phyloP scores from a whole-genome alignment of 2,113 vertebrate genomes.

The Conger conger region DNA sequence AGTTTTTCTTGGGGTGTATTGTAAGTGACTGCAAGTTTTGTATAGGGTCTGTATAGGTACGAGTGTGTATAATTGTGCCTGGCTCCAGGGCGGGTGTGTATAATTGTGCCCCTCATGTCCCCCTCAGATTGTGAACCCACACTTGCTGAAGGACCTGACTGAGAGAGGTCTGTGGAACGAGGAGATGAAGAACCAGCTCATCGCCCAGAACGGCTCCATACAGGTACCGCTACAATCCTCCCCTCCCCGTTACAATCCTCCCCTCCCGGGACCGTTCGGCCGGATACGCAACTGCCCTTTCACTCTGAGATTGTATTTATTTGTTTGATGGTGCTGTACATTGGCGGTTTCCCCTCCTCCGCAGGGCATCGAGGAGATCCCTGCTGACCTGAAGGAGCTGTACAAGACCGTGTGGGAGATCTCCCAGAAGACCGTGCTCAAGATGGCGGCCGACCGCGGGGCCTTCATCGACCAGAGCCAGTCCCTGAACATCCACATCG shows the following conservation, averaged over 20 bases:
- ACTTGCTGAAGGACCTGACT: conserved; percentile 93
- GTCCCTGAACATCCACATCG: conserved; percentile 95
- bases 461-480: conserved; percentile 98
- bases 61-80: no score
- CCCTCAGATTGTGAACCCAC: conserved; percentile 89
- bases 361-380: conserved; percentile 78
- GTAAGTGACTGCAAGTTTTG: no score
- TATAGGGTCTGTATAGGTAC: no score
- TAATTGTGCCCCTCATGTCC: conserved; percentile 16
- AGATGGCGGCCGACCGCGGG: conserved; percentile 93
- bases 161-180: conserved; percentile 89
- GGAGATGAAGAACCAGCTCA: conserved; percentile 97
- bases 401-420: conserved; percentile 99
- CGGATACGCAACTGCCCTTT: no score
- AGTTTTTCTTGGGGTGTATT: no score
- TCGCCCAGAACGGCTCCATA: conserved; percentile 89
- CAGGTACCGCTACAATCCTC: conserved; percentile 70
- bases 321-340: no score
- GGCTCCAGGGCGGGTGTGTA: no score
- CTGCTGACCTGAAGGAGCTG: conserved; percentile 86
- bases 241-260: no score
- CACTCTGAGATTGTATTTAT: no score
- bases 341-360: background rate
- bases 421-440: conserved; percentile 89
- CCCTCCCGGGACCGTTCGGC: no score